A percentile compares a stretch with the other conserved stretches of the same genome.
Evolutionary conservation across 2,797 vertebrate genomes (phyloP).

Genomic region (Masticophis lateralis): DNA sequence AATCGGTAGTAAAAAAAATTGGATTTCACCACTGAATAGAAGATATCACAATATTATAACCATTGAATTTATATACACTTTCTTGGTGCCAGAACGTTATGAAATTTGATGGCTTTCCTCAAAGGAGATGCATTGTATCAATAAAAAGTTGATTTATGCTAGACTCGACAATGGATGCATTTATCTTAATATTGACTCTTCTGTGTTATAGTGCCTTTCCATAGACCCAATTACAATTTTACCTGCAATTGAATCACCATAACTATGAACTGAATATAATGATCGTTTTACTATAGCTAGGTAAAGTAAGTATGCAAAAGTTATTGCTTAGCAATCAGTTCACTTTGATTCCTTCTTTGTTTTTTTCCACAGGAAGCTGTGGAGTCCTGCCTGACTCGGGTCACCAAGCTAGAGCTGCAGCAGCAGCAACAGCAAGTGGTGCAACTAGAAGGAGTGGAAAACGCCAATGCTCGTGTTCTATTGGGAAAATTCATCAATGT

Average conservation of each 20-base stretch:
- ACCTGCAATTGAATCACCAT: too few relatives aligned
- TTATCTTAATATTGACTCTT: neutral
- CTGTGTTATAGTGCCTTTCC: neutral
- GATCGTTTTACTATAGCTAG: neutral
- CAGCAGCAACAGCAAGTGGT: slow-evolving; percentile 99
- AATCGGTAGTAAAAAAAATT: too few relatives aligned
- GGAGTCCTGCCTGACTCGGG: slow-evolving; percentile 94
- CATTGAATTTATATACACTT: neutral
- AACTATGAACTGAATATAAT: neutral
- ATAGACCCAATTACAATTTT: neutral
- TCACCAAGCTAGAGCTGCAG: slow-evolving; percentile 96
- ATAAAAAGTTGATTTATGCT: neutral
- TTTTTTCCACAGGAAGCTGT: slow-evolving; percentile 83
- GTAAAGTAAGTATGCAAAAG: neutral
- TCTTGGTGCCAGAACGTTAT: neutral
- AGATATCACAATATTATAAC: neutral
- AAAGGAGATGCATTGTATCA: neutral
- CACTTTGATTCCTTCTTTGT: neutral
- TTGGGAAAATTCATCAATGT: slow-evolving; percentile 98
- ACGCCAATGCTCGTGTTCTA: slow-evolving; percentile 92
- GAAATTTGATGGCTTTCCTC: neutral
- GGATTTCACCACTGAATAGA: neutral
- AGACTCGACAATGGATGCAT: neutral
- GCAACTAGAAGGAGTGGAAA: slow-evolving; percentile 96
- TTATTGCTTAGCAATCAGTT: neutral